phyloP scores from a whole-genome alignment of 2,888 invertebrate species.

The Drosophila colorata region DNA sequence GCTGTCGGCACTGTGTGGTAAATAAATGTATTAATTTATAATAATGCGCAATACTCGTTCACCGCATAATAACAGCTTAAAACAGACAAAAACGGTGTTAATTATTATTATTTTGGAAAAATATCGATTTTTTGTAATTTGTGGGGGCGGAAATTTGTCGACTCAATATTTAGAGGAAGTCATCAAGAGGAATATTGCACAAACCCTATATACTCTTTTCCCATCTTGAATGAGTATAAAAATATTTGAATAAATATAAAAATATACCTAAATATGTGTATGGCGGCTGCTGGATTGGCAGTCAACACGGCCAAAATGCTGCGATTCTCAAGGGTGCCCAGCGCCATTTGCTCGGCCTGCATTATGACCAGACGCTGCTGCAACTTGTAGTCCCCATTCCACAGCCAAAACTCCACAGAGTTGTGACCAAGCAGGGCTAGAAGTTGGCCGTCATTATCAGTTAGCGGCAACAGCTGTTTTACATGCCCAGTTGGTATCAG shows the following conservation, averaged over 20 bases:
- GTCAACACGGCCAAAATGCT: constrained; percentile 73
- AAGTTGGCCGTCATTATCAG: constrained; percentile 5
- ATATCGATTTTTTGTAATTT: no score
- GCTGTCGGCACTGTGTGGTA: constrained; percentile 34
- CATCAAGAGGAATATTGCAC: no score
- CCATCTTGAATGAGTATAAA: no score
- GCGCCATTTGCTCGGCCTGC: constrained; percentile 66
- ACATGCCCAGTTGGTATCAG: constrained; percentile 38
- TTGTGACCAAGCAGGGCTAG: constrained; percentile 38
- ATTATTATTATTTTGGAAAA: no score
- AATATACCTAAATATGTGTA: constrained; percentile 80
- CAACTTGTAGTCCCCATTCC: constrained; percentile 40
- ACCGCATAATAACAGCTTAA: no score
- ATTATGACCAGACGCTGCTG: constrained; percentile 42
- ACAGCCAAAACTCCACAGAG: constrained; percentile 63
- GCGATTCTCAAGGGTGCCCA: constrained; percentile 36
- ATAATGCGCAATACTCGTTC: no score
- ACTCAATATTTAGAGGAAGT: no score
- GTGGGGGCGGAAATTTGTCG: no score
- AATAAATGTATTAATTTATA: not conserved
- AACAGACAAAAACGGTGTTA: no score
- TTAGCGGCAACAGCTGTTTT: constrained; percentile 58
- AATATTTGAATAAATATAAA: no score
- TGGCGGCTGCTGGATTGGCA: constrained; percentile 41
- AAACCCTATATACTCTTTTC: no score